Percentiles rank a stretch among this genome's conserved stretches.
Evolutionary conservation across 2,113 vertebrate species (phyloP).

Genomic region (Tricholaema leucomelas): DNA sequence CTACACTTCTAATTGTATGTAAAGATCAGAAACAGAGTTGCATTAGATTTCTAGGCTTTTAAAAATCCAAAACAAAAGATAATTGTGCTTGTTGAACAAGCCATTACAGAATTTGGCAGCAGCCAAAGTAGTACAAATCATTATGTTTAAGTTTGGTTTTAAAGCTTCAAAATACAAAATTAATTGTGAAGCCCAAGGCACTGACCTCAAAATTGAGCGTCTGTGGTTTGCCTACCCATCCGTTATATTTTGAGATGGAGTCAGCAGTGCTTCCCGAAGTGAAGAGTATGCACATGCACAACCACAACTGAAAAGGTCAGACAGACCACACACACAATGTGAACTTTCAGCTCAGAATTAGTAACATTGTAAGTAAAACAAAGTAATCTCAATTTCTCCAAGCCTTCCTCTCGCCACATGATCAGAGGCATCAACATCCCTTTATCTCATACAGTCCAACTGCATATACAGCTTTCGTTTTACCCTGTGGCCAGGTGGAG

Average conservation of each 20-base stretch:
- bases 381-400: not conserved
- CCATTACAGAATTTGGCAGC: constrained; percentile 52
- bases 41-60: constrained; percentile 24
- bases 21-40: not conserved
- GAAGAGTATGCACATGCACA: constrained; percentile 1
- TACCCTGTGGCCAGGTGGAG: not conserved
- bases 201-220: constrained; percentile 48
- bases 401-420: not conserved
- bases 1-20: not conserved
- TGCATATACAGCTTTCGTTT: not conserved
- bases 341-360: not conserved
- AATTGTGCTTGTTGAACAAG: constrained; percentile 63
- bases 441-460: not conserved
- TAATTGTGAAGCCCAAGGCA: constrained; percentile 50
- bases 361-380: not conserved
- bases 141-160: constrained; percentile 29
- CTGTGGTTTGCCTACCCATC: constrained; percentile 59
- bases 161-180: constrained; percentile 42
- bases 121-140: constrained; percentile 36
- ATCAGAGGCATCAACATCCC: not conserved
- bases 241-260: constrained; percentile 25
- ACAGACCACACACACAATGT: constrained; percentile 1
- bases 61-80: constrained; percentile 42
- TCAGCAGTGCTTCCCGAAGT: constrained; percentile 24
- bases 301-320: constrained; percentile 39